Evolutionary conservation across 2,888 invertebrate species (phyloP), one percentile per base, ranked within the genome.

Genomic region (Dryobota labecula): DNA sequence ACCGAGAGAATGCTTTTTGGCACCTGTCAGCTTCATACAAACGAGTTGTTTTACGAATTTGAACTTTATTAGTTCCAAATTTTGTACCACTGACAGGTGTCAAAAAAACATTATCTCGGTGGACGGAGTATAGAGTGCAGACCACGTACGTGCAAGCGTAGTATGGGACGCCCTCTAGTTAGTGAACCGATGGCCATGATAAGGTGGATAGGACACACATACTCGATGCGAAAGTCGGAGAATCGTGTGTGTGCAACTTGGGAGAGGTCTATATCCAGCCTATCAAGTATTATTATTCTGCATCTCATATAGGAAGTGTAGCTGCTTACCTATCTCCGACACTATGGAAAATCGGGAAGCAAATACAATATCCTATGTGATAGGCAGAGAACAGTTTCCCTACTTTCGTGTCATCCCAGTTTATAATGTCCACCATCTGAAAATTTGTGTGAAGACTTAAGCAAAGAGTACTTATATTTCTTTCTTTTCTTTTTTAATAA

Each of bases 281-380:
- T 38, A 24, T 11, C 18, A 11, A 18, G 24, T 24, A 38, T 38
- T 27, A 38, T 20, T 15, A 60, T 43, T 30, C 30, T 30, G 41
- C 60, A n/a, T 20, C 15, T 30, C 27, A 20, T 33, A 20, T 45
- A 33, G 20, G 4, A 11, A 13, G 13, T 47, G n/a, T 30, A 43
- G 36, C 7, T 8, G 2, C 88, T 87, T 84, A 95, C 95, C 91
- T 92, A 81, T 95, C 95, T 43, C 95, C 94, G 41, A 93, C 68
- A 77, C 89, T 95, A 77, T 95, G 95, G 76, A 96, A 95, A 84
- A 96, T 92, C 2, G 95, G 95, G 77, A 95, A 96, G 85, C 95
- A 95, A 70, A 95, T 86, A 74, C 93, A 94, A 79, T 92, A 95
- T 82, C 95, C 95, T 58, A 95, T 92, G 71, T 95, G 94, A 80